These are phyloP conservation scores for Drosophila multiciliata DNA, from an alignment of 2,888 invertebrate genomes.

Conservation along the genomic window DNA sequence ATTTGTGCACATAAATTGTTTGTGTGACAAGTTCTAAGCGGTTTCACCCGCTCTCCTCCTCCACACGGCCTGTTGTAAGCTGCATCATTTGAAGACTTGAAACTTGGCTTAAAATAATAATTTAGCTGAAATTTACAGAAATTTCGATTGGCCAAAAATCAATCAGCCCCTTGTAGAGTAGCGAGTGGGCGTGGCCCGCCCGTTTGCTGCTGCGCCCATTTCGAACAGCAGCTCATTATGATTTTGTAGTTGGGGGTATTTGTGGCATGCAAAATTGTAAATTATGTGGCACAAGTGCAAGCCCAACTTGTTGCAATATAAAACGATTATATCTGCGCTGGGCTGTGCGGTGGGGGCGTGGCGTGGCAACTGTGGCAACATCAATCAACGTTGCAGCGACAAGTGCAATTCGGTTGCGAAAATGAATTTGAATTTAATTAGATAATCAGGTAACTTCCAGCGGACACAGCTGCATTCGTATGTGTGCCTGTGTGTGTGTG, in stretches of 20 bases:
- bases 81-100: slow-evolving; percentile 10
- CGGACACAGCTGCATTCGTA: slow-evolving; percentile 11
- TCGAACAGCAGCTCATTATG: slow-evolving; percentile 21
- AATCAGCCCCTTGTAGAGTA: neutral
- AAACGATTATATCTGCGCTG: slow-evolving; percentile 12
- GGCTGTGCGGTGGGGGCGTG: slow-evolving; percentile 35
- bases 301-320: slow-evolving; percentile 8
- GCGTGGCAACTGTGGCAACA: slow-evolving; percentile 9
- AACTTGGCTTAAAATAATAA: slow-evolving; percentile 1
- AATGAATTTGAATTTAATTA: slow-evolving; percentile 62
- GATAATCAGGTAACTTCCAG: slow-evolving; percentile 37
- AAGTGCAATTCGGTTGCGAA: slow-evolving; percentile 51
- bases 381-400: slow-evolving; percentile 37
- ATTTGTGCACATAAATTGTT: slow-evolving; percentile 73
- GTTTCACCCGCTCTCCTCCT: neutral
- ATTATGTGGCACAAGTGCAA: slow-evolving; percentile 35
- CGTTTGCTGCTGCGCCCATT: slow-evolving; percentile 18
- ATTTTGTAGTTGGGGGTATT: slow-evolving; percentile 8
- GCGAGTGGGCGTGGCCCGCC: slow-evolving; percentile 26
- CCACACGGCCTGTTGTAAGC: neutral
- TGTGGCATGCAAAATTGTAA: slow-evolving; percentile 55
- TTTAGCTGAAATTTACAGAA: neutral
- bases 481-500: neutral
- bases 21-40: slow-evolving; percentile 42
- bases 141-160: neutral